phyloP scores from a whole-genome alignment of 2,797 vertebrate genomes.

The Xiphophorus birchmanni region DNA sequence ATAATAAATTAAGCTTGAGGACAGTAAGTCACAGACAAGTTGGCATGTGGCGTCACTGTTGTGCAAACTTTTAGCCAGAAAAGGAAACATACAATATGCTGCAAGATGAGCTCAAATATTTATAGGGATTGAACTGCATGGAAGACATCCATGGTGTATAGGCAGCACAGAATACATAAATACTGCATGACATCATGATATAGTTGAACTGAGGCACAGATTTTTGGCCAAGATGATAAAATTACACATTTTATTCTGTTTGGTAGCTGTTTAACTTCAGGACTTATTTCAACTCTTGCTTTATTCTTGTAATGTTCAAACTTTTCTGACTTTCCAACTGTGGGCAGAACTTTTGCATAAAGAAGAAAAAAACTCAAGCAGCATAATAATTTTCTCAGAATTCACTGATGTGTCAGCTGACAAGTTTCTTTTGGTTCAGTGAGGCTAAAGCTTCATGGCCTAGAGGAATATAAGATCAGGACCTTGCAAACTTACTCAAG shows the following conservation, averaged over 20 bases:
- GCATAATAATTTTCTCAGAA: background rate
- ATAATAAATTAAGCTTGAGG: slow-evolving; percentile 27
- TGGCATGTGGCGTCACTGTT: slow-evolving; percentile 1
- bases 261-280: background rate
- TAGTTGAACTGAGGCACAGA: background rate
- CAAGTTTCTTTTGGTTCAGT: background rate
- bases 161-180: background rate
- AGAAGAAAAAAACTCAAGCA: background rate
- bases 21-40: background rate
- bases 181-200: background rate
- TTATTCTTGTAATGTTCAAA: background rate
- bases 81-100: background rate
- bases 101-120: background rate
- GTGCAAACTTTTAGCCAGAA: slow-evolving; percentile 1
- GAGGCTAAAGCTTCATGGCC: background rate
- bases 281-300: too few relatives aligned
- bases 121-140: slow-evolving; percentile 4
- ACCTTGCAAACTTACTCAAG: background rate
- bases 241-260: background rate
- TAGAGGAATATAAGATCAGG: background rate
- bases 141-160: background rate
- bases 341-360: background rate
- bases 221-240: background rate
- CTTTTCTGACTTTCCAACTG: background rate
- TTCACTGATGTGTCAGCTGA: background rate